Evolutionary conservation across 2,797 vertebrate species (phyloP).

Genomic region (Manis javanica): DNA sequence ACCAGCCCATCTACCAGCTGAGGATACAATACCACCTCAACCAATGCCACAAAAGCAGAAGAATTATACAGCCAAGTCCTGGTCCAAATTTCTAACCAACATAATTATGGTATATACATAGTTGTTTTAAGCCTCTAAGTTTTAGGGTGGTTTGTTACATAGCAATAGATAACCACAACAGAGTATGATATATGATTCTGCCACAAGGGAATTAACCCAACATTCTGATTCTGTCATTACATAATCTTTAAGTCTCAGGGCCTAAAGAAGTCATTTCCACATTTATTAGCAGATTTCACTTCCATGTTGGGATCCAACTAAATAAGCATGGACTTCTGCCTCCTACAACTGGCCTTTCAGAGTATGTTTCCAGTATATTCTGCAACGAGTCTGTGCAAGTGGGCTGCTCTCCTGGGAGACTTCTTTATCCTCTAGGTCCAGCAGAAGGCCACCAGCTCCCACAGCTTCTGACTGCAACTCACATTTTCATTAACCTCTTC

Average conservation of each 20-base stretch:
- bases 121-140: background rate
- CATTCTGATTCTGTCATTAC: background rate
- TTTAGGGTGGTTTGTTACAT: background rate
- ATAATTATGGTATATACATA: background rate
- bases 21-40: background rate
- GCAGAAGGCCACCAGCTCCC: background rate
- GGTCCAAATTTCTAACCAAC: background rate
- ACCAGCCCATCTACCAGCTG: background rate
- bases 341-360: background rate
- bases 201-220: background rate
- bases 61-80: background rate
- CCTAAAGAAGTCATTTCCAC: background rate
- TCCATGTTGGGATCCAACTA: background rate
- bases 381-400: background rate
- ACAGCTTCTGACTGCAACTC: background rate
- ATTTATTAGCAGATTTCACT: background rate
- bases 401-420: background rate
- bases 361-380: accelerated
- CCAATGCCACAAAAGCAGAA: background rate
- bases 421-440: background rate
- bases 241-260: background rate
- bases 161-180: background rate
- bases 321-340: background rate
- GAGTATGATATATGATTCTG: background rate
- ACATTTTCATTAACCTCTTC: background rate